These are phyloP conservation scores for Heliocidaris erythrogramma DNA, from an alignment of 35 echinoderm and acorn worm species.

Conservation along the genomic window DNA sequence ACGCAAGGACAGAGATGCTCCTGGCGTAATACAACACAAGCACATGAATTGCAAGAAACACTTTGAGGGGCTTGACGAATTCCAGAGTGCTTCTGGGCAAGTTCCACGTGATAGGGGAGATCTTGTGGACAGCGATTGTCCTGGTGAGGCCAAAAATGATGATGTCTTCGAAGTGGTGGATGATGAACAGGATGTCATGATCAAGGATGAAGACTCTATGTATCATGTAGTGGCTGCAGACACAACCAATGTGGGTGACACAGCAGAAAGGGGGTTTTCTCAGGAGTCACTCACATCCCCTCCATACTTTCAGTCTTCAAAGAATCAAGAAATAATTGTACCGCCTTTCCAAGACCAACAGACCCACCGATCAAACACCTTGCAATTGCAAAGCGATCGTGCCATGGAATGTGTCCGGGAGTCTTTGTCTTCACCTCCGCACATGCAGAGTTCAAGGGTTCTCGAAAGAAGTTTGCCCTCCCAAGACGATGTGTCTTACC, in stretches of 20 bases:
- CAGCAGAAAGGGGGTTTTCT: neutral
- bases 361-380: neutral
- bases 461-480: neutral
- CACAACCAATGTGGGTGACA: neutral
- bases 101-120: neutral
- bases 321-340: neutral
- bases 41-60: neutral
- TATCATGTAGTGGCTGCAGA: neutral
- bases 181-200: neutral
- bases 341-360: neutral
- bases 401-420: neutral
- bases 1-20: conserved; percentile 5
- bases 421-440: neutral
- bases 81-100: neutral
- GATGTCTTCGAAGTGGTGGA: neutral
- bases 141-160: neutral
- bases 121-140: neutral
- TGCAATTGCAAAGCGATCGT: neutral
- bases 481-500: neutral
- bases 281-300: neutral
- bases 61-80: neutral
- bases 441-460: neutral
- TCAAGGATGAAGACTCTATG: neutral
- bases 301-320: neutral
- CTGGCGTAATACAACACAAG: neutral